Evolutionary conservation across 2,888 invertebrate species (phyloP), one percentile per base, ranked within the genome.

Genomic region (Tiliacea aurago): DNA sequence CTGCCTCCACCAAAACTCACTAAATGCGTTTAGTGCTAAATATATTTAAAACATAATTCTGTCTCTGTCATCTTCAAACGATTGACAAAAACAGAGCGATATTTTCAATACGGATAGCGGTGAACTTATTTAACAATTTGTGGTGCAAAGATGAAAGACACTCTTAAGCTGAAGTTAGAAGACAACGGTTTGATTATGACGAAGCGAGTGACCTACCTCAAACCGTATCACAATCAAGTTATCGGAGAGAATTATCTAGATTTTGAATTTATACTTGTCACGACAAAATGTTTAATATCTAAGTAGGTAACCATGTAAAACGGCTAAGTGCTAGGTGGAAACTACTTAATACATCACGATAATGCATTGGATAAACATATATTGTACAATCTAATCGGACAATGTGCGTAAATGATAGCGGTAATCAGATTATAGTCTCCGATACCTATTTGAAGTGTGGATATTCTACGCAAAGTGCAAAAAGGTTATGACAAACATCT

Each of bases 311-410:
- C 49, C 53, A 78, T 78, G 64, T 78, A 81, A 62, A 56, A 23
- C 63, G n/a, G 63, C 55, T 83, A 78, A 83, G 80, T 72, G 80
- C 66, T 83, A 67, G 83, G 58, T 72, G 59, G 56, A 79, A 78
- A 78, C 66, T 72, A 78, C 79, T 82, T 67, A 55, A 71, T 45
- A 41, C 37, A 43, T 56, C 51, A 13, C 49, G 83, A 83, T 80
- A 80, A 73, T 69, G 68, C 65, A 80, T 73, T 69, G 80, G 68
- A 83, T 83, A 79, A 83, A 68, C 83, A 73, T 53, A 64, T 64
- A 78, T 45, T 55, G 28, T 49, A 51, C 55, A 68, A 80, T 80
- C 80, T 80, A 61, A 80, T 83, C 83, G 59, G 43, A 47, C 45
- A 68, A 56, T 64, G 64, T 65, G 68, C 73, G 83, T 73, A 65